These are phyloP conservation scores for Coendou prehensilis DNA, from an alignment of 2,797 vertebrate species.

Conservation along the genomic window DNA sequence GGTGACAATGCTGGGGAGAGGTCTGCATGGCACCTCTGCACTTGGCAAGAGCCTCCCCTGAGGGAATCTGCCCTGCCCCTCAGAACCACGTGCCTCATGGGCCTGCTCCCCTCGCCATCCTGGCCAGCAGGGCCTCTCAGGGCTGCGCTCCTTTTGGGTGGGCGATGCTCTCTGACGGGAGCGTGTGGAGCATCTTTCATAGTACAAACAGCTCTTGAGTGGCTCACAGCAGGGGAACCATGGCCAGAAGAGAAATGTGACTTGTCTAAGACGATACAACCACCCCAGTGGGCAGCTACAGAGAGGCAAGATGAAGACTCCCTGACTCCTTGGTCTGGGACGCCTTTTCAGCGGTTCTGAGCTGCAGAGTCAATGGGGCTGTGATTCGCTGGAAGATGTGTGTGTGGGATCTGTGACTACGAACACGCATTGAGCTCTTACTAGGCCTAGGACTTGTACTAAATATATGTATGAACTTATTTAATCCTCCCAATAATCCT, in stretches of 20 bases:
- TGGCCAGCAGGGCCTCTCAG: neutral
- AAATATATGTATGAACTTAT: neutral
- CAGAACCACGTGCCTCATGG: neutral
- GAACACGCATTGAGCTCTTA: neutral
- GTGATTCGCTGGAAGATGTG: too few species aligned
- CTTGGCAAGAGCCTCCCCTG: neutral
- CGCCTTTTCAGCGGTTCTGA: neutral
- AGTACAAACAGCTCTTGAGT: neutral
- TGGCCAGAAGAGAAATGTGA: neutral
- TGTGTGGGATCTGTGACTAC: neutral
- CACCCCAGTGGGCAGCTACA: neutral
- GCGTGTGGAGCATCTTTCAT: neutral
- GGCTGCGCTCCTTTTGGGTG: rapidly evolving
- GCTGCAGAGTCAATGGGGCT: neutral
- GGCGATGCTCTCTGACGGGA: neutral
- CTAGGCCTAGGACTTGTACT: neutral
- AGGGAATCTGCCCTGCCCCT: neutral
- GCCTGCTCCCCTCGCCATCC: neutral
- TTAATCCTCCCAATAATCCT: neutral
- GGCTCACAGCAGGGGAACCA: neutral
- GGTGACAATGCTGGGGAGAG: neutral
- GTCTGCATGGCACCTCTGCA: neutral
- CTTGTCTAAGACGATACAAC: neutral
- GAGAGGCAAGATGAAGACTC: neutral
- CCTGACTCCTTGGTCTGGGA: neutral